Conservation (phyloP, 2,888 invertebrate genomes). For the Cyclophora punctaria region DNA sequence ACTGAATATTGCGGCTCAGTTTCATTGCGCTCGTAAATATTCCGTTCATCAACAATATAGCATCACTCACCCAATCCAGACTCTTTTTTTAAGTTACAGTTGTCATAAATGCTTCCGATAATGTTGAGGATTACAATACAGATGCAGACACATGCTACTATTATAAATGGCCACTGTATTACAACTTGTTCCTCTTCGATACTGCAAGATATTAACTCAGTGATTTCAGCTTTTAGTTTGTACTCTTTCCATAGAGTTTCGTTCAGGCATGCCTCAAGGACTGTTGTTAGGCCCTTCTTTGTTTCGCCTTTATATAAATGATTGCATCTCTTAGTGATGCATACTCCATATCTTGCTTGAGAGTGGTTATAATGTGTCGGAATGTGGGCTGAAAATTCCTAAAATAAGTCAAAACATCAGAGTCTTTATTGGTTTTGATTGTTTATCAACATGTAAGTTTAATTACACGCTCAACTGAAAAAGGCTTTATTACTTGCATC, state of each 20-base stretch:
- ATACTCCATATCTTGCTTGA: conserved; percentile 49
- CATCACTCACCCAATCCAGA: no score
- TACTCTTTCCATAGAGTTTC: conserved; percentile 38
- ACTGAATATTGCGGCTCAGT: no score
- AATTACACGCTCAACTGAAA: no score
- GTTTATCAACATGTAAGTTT: no score
- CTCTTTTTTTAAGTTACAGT: not conserved
- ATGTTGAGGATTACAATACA: conserved; percentile 37
- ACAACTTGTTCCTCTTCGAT: conserved; percentile 15
- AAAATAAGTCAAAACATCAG: conserved; percentile 14
- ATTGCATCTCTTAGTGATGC: conserved; percentile 41
- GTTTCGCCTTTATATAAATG: conserved; percentile 16
- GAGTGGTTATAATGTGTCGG: conserved; percentile 54
- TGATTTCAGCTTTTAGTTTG: conserved; percentile 32
- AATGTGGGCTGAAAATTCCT: conserved; percentile 48
- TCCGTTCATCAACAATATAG: no score
- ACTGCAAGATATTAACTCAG: conserved; percentile 41
- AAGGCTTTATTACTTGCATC: conserved; percentile 19
- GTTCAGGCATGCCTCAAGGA: conserved; percentile 52
- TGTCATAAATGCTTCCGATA: conserved; percentile 47
- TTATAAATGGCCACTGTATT: conserved; percentile 35
- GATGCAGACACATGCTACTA: conserved; percentile 27
- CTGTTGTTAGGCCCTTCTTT: conserved; percentile 24
- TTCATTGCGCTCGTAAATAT: no score
- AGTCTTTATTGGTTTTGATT: no score